Evolutionary conservation across 2,888 invertebrate genomes (phyloP).

Genomic region (Tipula confusa): DNA sequence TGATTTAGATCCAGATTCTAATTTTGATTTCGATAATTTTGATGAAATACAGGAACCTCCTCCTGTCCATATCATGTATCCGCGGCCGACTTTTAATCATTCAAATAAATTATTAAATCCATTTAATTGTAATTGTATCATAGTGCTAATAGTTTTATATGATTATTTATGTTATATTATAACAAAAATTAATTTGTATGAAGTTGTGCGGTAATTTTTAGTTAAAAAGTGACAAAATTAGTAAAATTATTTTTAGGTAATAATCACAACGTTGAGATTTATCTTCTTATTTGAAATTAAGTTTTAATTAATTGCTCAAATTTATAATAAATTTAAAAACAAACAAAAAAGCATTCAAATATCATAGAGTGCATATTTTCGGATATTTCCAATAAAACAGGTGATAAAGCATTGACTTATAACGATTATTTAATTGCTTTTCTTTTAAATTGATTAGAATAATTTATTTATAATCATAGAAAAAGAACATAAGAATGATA

Average conservation of each 20-base stretch:
- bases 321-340: conserved; percentile 31
- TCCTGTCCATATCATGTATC: conserved; percentile 65
- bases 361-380: background rate
- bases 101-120: conserved; percentile 27
- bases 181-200: conserved; percentile 32
- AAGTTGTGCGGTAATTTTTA: conserved; percentile 35
- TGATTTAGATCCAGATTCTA: conserved; percentile 44
- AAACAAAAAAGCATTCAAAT: conserved; percentile 16
- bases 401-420: background rate
- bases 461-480: too few species aligned
- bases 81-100: conserved; percentile 52
- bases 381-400: background rate
- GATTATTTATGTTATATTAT: conserved; percentile 34
- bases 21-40: conserved; percentile 47
- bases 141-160: background rate
- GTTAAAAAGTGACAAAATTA: background rate
- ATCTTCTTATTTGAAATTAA: background rate
- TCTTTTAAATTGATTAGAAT: background rate
- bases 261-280: background rate
- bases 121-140: background rate
- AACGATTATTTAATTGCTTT: background rate
- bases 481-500: too few species aligned
- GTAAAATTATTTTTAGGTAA: conserved; percentile 28
- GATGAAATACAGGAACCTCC: conserved; percentile 64
- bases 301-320: conserved; percentile 27